Percentiles rank a stretch among this genome's conserved stretches.
Conservation (phyloP, 2,113 vertebrate species). For the Girardinichthys multiradiatus region DNA sequence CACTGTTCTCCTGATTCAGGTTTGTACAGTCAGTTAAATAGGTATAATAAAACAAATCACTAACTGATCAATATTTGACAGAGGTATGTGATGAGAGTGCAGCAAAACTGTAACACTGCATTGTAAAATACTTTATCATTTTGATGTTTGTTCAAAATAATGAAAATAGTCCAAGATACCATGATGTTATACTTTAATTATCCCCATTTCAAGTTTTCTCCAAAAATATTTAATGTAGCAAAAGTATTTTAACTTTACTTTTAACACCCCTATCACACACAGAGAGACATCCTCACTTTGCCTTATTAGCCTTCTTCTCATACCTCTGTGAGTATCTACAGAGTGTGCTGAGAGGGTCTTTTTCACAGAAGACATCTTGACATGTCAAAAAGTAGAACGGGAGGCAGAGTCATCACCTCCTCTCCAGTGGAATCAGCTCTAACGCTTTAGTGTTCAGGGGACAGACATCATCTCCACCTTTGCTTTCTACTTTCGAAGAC, state of each 20-base stretch:
- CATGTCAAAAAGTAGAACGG: neutral
- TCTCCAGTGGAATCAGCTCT: neutral
- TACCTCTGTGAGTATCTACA: neutral
- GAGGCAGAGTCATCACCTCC: neutral
- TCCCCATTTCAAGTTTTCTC: neutral
- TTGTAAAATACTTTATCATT: no score
- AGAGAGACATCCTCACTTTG: neutral
- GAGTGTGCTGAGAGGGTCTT: constrained; percentile 5
- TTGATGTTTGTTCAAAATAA: no score
- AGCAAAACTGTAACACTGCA: no score
- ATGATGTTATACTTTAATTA: no score
- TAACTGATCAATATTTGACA: no score
- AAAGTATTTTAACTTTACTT: neutral
- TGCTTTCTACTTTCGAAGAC: neutral
- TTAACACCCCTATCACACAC: neutral
- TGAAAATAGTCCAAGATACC: no score
- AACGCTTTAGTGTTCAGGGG: neutral
- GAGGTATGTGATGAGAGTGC: no score
- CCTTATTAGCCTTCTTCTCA: constrained; percentile 12
- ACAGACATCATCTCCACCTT: neutral
- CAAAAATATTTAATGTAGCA: neutral
- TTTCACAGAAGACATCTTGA: constrained; percentile 5
- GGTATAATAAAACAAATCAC: no score
- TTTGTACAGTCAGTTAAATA: no score
- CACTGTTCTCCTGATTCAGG: no score